Base-by-base conservation (phyloP, 53 echinoderm and acorn worm genomes). In the Mesocentrotus franciscanus region DNA sequence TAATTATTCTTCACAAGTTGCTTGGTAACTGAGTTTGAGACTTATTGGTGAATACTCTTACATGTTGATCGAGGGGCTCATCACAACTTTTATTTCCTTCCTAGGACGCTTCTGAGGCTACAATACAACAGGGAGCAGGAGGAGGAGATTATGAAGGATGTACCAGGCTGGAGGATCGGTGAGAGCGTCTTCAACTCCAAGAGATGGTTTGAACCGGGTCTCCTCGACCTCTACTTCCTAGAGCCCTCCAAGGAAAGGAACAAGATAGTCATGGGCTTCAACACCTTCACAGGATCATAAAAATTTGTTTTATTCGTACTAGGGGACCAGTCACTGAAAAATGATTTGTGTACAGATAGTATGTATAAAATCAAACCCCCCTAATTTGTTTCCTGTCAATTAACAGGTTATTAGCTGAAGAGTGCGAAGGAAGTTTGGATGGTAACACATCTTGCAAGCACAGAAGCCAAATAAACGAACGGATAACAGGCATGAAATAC, bases 91-190 rank as follows among this genome's bases (percentile, higher is more conserved):
- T 60, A 30, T 57, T 29, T 84, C 76, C 90, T 32, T 68, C 13
- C 0, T 56, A 99, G 99, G 35, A 89, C 20, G 58, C 96, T 99
- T 62, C 96, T 97, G 58, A 84, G 94, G n/a, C 79, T 99, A 66
- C 95, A 97, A 92, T 85, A 89, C 90, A 97, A 95, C 71, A 92
- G 92, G 16, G 98, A 98, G 71, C 96, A 99, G 74, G 99, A 99
- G 62, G 97, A 96, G 13, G 95, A 96, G 84, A 99, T 99, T 75
- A 99, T 99, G 99, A 99, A 98, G 91, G 97, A 99, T 71, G 97
- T 99, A 0, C 97, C 97, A 29, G 98, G 94, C 79, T 99, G 97
- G 97, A 96, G 93, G 4, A 93, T 92, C 12, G 99, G 98, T 15
- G 97, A 98, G 94, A 96, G 96, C 26, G 95, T 98, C 89, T 99